Base-by-base conservation (phyloP, 2,113 vertebrate species). In the Gymnogyps californianus region DNA sequence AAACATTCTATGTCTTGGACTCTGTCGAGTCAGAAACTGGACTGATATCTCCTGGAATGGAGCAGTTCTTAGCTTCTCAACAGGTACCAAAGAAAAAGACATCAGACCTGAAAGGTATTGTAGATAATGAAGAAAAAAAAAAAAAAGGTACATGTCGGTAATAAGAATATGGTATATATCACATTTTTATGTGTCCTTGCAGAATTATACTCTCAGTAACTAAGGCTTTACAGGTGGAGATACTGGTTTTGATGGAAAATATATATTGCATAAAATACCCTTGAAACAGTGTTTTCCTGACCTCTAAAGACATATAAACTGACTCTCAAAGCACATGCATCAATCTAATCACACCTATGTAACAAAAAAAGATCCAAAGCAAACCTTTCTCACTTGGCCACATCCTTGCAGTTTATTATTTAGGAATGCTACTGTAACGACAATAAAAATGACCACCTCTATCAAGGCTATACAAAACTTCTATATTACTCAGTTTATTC, bases 141-240 rank as follows among this genome's bases (percentile, higher is more conserved):
- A 32, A 13, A 25, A 20, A n/a, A 10, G 6, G 14, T n/a, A 15
- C 8, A 14, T 13, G 8, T 36, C 4, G 0, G 15, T 51, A 64
- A 34, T 26, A 51, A 51, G 8, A 46, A 26, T 77, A 65, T 26
- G 10, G 6, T 21, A 28, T 38, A 20, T 29, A 78, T 19, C 8
- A 13, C 9, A 46, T 76, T 70, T 36, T 84, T 34, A 46, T 42
- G 2, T 46, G 8, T 62, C 21, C 4, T 65, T 78, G 26, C 7
- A 87, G 74, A 84, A 74, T 38, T 74, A 51, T 16, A 13, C 4
- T 87, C 32, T 38, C 25, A 57, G 3, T 42, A 78, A 65, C 20
- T n/a, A 64, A 0, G 1, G 8, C 38, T 96, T 69, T 84, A 22
- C 31, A 57, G 18, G 7, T 47, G 28, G 32, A 72, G 8, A 29